Conservation (phyloP, 2,888 invertebrate species). For the Odontocolon sp. region DNA sequence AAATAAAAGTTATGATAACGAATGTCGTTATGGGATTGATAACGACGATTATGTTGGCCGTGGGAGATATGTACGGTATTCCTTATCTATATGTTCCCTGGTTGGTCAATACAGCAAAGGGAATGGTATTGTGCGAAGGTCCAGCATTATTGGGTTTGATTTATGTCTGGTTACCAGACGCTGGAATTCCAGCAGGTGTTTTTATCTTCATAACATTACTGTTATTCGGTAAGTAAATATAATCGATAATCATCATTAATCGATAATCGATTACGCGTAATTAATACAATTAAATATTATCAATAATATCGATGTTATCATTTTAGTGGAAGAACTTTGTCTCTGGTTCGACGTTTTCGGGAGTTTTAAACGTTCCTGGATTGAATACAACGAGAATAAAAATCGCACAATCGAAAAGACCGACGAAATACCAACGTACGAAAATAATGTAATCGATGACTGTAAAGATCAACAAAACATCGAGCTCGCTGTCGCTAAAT, state of each 20-base stretch:
- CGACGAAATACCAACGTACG: neutral
- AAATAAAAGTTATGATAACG: conserved; percentile 66
- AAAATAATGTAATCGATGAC: neutral
- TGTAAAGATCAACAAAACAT: conserved; percentile 1
- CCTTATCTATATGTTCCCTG: conserved; percentile 74
- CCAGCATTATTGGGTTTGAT: conserved; percentile 67
- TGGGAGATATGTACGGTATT: conserved; percentile 65
- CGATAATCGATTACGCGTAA: too few relatives aligned
- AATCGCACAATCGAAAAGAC: neutral
- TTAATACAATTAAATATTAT: too few relatives aligned
- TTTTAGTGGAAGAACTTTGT: conserved; percentile 69
- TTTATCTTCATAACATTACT: conserved; percentile 67
- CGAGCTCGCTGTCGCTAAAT: conserved; percentile 19
- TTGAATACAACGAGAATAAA: conserved; percentile 61
- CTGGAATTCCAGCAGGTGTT: conserved; percentile 63
- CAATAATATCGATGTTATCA: neutral
- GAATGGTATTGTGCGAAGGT: conserved; percentile 69
- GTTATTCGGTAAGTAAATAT: conserved; percentile 68
- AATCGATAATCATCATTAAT: too few relatives aligned
- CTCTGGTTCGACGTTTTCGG: conserved; percentile 69
- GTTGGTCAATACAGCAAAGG: conserved; percentile 71
- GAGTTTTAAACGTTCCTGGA: conserved; percentile 69
- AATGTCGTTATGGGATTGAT: conserved; percentile 67
- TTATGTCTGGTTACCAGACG: conserved; percentile 64
- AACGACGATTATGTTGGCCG: conserved; percentile 67